Conservation (phyloP, 2,113 vertebrate species). For the Clarias macrocephalus region DNA sequence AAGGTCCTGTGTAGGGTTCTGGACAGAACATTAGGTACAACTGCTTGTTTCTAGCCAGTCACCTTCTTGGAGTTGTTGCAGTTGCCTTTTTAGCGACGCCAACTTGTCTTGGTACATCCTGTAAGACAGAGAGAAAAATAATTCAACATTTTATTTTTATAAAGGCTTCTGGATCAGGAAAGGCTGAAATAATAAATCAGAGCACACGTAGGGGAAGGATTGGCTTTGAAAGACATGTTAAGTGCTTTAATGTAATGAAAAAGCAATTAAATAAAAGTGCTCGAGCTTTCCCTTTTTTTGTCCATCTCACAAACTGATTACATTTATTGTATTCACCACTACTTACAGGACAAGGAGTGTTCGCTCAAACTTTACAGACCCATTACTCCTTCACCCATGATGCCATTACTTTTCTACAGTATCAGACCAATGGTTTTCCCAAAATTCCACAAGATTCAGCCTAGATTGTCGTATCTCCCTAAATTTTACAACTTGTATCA, state of each 20-base stretch:
- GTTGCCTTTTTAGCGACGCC: constrained; percentile 91
- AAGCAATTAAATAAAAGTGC: background rate
- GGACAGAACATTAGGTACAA: background rate
- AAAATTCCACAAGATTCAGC: too few species aligned
- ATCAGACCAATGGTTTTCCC: too few species aligned
- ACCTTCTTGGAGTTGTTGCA: constrained; percentile 97
- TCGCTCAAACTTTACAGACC: background rate
- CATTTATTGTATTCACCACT: background rate
- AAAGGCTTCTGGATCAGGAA: background rate
- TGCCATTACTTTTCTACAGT: too few species aligned
- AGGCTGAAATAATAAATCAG: background rate
- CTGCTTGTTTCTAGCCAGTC: background rate
- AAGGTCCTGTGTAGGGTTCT: background rate
- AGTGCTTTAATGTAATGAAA: background rate
- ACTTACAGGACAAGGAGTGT: background rate
- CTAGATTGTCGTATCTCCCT: too few species aligned
- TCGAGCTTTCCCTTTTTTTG: background rate
- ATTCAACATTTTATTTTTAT: background rate
- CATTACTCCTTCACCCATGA: too few species aligned
- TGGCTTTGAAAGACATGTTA: background rate
- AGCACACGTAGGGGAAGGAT: background rate
- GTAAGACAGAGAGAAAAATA: constrained; percentile 51
- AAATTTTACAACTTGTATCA: too few species aligned
- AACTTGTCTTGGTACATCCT: constrained; percentile 99
- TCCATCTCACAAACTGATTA: background rate